These are phyloP conservation scores for Oikopleura dioica DNA, from an alignment of 23 tunicate species.

Conservation along the genomic window DNA sequence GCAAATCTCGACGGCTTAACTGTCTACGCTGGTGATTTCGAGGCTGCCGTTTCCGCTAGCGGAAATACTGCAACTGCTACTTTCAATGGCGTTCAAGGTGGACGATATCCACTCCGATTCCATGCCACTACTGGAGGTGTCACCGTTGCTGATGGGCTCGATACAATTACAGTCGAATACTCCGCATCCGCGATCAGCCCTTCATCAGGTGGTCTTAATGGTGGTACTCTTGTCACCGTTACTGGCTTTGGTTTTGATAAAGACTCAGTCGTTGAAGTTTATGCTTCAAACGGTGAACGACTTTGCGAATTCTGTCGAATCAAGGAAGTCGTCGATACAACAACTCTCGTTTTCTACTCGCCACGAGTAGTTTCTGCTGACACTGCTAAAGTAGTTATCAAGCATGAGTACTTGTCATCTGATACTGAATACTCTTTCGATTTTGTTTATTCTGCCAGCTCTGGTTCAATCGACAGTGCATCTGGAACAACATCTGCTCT, in stretches of 20 bases:
- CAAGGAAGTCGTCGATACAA: neutral
- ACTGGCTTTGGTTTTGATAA: constrained; percentile 1
- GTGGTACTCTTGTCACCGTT: constrained; percentile 3
- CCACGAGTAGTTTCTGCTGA: neutral
- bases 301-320: constrained; percentile 9
- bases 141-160: too few species aligned
- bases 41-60: too few species aligned
- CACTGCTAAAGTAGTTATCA: neutral
- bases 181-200: neutral
- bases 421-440: neutral
- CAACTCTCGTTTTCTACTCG: neutral
- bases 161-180: too few species aligned
- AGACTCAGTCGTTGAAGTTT: neutral
- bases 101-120: too few species aligned
- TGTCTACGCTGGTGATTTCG: too few species aligned
- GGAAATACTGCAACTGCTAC: too few species aligned
- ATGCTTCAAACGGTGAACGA: neutral
- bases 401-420: neutral
- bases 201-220: neutral
- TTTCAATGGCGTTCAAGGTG: too few species aligned
- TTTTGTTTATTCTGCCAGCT: neutral
- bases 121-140: too few species aligned
- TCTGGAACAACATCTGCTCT: too few species aligned
- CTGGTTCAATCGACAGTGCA: neutral
- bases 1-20: too few species aligned